Conservation (phyloP, 1,140 invertebrate genomes). For the Zaprionus tsacasi region DNA sequence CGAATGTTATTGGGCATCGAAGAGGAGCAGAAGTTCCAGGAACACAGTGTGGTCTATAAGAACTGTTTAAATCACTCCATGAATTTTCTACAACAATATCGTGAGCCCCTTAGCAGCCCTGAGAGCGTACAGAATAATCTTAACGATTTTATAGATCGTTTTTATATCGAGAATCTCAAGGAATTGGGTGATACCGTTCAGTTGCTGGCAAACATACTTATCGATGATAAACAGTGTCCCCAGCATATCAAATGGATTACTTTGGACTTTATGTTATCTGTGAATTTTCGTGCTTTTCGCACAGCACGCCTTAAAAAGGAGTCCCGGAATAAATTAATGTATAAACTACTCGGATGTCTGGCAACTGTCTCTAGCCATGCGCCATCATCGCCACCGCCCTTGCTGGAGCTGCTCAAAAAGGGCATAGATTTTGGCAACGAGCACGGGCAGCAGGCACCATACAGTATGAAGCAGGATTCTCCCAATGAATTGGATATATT, state of each 20-base stretch:
- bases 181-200: constrained; percentile 23
- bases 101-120: background rate
- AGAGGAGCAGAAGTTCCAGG: background rate
- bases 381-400: too few relatives aligned
- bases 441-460: background rate
- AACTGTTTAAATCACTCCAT: background rate
- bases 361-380: background rate
- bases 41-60: background rate
- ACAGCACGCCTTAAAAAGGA: background rate
- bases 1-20: constrained; percentile 10
- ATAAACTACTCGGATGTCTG: constrained; percentile 13
- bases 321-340: background rate
- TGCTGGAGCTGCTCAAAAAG: background rate
- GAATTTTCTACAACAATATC: background rate
- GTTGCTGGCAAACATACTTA: constrained; percentile 22
- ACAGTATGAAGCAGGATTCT: background rate
- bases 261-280: constrained; percentile 49
- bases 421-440: background rate
- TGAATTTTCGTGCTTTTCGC: constrained; percentile 37
- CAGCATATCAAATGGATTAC: constrained; percentile 10
- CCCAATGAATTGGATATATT: background rate
- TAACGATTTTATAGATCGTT: constrained; percentile 39
- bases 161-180: constrained; percentile 8
- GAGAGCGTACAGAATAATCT: constrained; percentile 5
- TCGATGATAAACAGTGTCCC: constrained; percentile 13